Base-by-base conservation (phyloP, 2,113 vertebrate genomes). In the Dascyllus trimaculatus region DNA sequence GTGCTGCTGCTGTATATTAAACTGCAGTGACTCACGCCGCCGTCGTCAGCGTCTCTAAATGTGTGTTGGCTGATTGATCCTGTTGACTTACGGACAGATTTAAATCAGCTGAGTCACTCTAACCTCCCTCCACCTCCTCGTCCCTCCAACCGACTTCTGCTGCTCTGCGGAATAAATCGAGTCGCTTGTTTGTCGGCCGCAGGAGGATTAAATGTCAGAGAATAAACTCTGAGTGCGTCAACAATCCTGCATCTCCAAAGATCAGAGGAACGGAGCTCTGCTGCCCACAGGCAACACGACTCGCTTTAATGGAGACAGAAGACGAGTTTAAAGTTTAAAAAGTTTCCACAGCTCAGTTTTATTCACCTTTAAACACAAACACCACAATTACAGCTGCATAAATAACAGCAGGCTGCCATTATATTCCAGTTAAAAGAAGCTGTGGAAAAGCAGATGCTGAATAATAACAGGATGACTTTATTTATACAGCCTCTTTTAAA, bases 101-200 rank as follows among this genome's bases (percentile, higher is more conserved):
- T 82, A 77, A 80, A 82, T 56, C 72, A 0, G 54, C 71, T 85
- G 86, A 88, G 75, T 88, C 86, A 90, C 80, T 75, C 66, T 29
- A 29, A 29, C 85, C 49, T 60, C 64, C 71, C 49, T 75, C 82
- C 81, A 48, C 84, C 84, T 80, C 84, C 75, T 84, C 81, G 48
- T 71, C 17, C 67, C 25, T 21, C 52, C 63, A 4, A 56, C 62
- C 35, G 19, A 58, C 64, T 70, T 57, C 45, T 57, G 62, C 46
- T 56, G 71, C 15, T 32, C 52, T 65, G 38, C 32, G 15, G 29
- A 81, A 67, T 60, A 79, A 78, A 58, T 40, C 18, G 60, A 62
- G 52, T 43, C 26, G 26, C 19, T 18, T 61, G 29, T 56, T 22
- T 69, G 58, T 76, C 69, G 35, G 52, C 25, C 51, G 11, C 66